Conservation (phyloP, 2,113 vertebrate species). For the Gavialis gangeticus region DNA sequence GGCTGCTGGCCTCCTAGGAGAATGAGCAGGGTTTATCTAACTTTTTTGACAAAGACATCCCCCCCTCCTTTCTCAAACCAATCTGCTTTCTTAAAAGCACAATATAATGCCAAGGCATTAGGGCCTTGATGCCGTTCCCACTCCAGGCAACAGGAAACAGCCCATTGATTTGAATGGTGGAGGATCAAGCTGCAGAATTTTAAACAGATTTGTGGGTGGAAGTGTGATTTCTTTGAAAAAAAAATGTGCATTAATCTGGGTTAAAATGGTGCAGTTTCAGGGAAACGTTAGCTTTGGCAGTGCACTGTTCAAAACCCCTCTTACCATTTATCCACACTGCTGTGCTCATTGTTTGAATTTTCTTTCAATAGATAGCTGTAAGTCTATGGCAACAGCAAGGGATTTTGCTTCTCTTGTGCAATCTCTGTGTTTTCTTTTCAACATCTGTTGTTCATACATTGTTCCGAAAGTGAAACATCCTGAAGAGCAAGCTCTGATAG, state of each 20-base stretch:
- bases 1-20: background rate
- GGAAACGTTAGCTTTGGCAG: background rate
- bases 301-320: background rate
- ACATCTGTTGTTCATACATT: background rate
- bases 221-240: background rate
- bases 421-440: background rate
- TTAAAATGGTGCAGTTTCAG: background rate
- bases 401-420: background rate
- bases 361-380: constrained; percentile 5
- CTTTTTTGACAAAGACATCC: background rate
- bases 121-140: background rate
- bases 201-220: background rate
- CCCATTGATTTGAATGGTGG: background rate
- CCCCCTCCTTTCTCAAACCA: background rate
- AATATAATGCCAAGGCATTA: background rate
- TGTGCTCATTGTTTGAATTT: background rate
- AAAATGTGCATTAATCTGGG: background rate
- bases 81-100: background rate
- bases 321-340: background rate
- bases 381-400: background rate
- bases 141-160: background rate
- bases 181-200: background rate
- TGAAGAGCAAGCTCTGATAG: background rate
- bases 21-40: background rate
- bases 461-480: background rate